These are phyloP conservation scores for Oreotrochilus melanogaster DNA, from an alignment of 2,113 vertebrate species.

Conservation along the genomic window DNA sequence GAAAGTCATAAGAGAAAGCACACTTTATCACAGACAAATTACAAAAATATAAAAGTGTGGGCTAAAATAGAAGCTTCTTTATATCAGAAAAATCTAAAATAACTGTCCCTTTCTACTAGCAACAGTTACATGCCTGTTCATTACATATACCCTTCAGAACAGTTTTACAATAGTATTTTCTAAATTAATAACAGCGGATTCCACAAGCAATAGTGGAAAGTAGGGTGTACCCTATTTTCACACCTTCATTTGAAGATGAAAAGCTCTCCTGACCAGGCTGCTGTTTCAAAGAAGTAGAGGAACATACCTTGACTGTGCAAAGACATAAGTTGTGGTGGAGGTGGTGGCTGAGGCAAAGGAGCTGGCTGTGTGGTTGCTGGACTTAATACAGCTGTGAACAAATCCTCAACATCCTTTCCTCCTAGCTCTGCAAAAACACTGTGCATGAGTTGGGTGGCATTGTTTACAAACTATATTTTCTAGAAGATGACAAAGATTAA, in stretches of 20 bases:
- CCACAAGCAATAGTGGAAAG: background rate
- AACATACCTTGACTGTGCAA: constrained; percentile 83
- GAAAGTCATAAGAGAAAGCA: background rate
- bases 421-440: constrained; percentile 84
- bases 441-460: background rate
- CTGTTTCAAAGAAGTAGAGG: background rate
- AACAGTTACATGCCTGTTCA: background rate
- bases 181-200: background rate
- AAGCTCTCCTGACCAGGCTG: background rate
- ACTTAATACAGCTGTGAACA: constrained; percentile 95
- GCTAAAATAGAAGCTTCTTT: background rate
- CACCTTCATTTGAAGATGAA: background rate
- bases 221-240: background rate
- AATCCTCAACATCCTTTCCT: constrained; percentile 96
- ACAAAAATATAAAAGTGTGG: background rate
- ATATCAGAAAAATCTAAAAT: background rate
- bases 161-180: background rate
- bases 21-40: background rate
- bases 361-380: constrained; percentile 84
- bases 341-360: constrained; percentile 84
- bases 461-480: background rate
- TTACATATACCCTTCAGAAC: background rate
- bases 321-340: constrained; percentile 81
- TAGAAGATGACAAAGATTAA: background rate
- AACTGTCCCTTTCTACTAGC: background rate